Conservation (phyloP, 2,113 vertebrate species). For the Psittacula cyanocephala region DNA sequence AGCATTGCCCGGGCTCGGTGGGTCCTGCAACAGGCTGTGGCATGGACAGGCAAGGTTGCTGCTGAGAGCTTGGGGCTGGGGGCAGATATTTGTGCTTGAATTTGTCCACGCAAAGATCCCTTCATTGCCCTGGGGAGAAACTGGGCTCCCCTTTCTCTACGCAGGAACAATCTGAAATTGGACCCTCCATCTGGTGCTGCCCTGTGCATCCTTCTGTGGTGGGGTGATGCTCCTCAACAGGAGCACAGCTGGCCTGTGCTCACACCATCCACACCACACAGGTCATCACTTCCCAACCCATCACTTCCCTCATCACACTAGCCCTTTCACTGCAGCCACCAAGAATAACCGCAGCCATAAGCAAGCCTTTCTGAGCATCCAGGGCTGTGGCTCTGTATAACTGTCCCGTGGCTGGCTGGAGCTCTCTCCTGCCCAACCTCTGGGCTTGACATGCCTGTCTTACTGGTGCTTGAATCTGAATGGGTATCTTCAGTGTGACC, state of each 20-base stretch:
- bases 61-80: no score
- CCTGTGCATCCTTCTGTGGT: background rate
- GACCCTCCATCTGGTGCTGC: accelerated
- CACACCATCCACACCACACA: background rate
- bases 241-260: background rate
- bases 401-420: background rate
- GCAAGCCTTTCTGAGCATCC: accelerated
- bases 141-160: background rate
- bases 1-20: accelerated
- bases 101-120: background rate
- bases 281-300: background rate
- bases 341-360: background rate
- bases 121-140: background rate
- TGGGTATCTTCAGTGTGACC: background rate
- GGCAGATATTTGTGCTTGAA: background rate
- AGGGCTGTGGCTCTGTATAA: background rate
- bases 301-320: background rate
- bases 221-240: background rate
- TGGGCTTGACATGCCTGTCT: background rate
- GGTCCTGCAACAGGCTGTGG: background rate
- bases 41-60: background rate
- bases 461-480: background rate
- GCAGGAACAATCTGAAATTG: background rate
- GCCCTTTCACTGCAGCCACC: background rate
- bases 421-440: background rate